Evolutionary conservation across 2,888 invertebrate species (phyloP).

Genomic region (Agonopterix subpropinquella): DNA sequence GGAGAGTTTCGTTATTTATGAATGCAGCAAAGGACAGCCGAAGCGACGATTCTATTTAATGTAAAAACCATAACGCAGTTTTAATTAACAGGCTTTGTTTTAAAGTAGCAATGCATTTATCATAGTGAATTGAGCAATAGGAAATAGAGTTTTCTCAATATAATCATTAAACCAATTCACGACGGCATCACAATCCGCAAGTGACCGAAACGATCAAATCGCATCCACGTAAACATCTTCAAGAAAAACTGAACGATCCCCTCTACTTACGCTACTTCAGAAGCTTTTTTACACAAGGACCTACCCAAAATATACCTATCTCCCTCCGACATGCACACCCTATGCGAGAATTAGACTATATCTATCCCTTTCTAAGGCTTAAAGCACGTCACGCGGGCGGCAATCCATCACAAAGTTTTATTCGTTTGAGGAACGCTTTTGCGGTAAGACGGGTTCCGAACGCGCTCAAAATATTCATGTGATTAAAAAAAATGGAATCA

Average conservation of each 20-base stretch:
- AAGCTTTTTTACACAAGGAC: conserved; percentile 68
- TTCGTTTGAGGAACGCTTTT: conserved; percentile 71
- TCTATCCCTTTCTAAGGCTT: conserved; percentile 61
- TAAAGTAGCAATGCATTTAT: too few relatives aligned
- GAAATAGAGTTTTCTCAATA: too few relatives aligned
- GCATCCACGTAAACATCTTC: conserved; percentile 73
- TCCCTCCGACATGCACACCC: conserved; percentile 22
- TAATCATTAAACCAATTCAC: conserved; percentile 32
- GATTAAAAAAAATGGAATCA: conserved; percentile 55
- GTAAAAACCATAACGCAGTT: too few relatives aligned
- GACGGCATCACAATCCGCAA: conserved; percentile 31
- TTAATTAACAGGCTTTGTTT: too few relatives aligned
- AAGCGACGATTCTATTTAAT: too few relatives aligned
- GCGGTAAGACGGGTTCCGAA: conserved; percentile 57
- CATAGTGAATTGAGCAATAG: too few relatives aligned
- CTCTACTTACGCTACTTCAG: conserved; percentile 70
- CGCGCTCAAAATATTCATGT: conserved; percentile 27
- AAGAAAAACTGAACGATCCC: conserved; percentile 74
- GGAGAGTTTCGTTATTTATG: too few relatives aligned
- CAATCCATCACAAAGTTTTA: conserved; percentile 69
- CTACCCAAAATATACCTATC: conserved; percentile 42
- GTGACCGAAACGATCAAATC: conserved; percentile 64
- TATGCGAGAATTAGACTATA: conserved; percentile 2
- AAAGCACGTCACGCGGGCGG: conserved; percentile 60
- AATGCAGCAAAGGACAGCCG: too few relatives aligned